Percentiles rank a stretch among this genome's conserved stretches.
These are phyloP conservation scores for Actinia equina DNA, from an alignment of 64 coral and sea anemone species.

Conservation along the genomic window DNA sequence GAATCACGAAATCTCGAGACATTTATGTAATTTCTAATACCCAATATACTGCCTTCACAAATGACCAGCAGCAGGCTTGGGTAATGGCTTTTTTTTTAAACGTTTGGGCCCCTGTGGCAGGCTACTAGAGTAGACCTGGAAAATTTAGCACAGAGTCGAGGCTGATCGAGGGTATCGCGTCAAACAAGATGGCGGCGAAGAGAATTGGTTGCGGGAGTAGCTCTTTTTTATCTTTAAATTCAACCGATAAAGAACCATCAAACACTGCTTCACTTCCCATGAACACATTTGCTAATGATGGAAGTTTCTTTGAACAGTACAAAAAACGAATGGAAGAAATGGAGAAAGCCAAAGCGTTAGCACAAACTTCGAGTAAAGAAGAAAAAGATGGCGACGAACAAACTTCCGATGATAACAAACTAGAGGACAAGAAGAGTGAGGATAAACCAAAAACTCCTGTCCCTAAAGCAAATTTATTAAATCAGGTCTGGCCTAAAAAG, in stretches of 20 bases:
- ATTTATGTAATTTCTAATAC: no score
- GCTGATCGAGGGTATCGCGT: no score
- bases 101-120: no score
- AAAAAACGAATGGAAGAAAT: conserved; percentile 38
- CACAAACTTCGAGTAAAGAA: not conserved
- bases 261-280: not conserved
- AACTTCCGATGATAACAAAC: not conserved
- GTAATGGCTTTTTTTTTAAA: no score
- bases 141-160: no score
- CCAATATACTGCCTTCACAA: no score
- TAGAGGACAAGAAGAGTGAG: not conserved
- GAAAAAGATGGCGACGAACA: not conserved
- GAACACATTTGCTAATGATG: conserved; percentile 34
- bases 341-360: not conserved
- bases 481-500: conserved; percentile 15
- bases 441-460: not conserved
- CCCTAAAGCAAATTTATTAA: not conserved
- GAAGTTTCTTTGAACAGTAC: conserved; percentile 29
- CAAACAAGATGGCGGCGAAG: conserved; percentile 1
- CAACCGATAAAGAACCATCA: not conserved
- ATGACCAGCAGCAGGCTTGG: no score
- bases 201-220: not conserved
- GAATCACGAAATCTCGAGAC: no score
- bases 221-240: conserved; percentile 10
- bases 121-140: no score